Evolutionary conservation across 2,888 invertebrate species (phyloP), one percentile per base, ranked within the genome.

Genomic region (Marasmarcha lunaedactyla): DNA sequence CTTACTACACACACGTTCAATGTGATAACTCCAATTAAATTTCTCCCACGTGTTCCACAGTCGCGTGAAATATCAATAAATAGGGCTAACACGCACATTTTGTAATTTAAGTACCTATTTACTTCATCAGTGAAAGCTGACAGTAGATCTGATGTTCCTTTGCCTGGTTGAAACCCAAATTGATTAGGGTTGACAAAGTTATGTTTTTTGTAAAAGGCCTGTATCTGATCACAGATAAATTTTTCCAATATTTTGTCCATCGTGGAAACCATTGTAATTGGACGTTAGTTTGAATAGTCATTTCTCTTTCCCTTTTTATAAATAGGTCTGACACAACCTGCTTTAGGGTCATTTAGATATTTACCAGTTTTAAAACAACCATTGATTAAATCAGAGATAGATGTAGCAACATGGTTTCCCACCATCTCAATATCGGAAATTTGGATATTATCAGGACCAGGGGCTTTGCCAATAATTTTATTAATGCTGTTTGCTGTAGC

Each of bases 311-410:
- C 41, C 15, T 25, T 37, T 25, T 41, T 41, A 36, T 42, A 15
- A 12, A 49, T 45, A 1, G 49, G 49, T 35, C 49, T 38, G 0
- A 51, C 42, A n/a, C n/a, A n/a, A n/a, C n/a, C n/a, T n/a, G n/a
- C n/a, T n/a, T n/a, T 51, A 6, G 49, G 15, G 3, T 36, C 15
- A 1, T 38, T 12, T 0, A 46, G 49, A 25, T 51, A 46, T 6
- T 3, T 34, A 1, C 43, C 40, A 5, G 25, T 10, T 13, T 13
- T 33, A 1, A 46, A 6, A 12, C 39, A 38, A 7, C 3, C 14
- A 14, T 47, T 46, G 9, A 47, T 47, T 5, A 50, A 20, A 1
- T 45, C n/a, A n/a, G n/a, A n/a, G n/a, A n/a, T n/a, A n/a, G n/a
- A n/a, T n/a, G n/a, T n/a, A n/a, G n/a, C n/a, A n/a, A n/a, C n/a